A percentile compares a stretch with the other conserved stretches of the same genome.
phyloP scores from a whole-genome alignment of 2,888 invertebrate genomes.

The Drosophila greeni region DNA sequence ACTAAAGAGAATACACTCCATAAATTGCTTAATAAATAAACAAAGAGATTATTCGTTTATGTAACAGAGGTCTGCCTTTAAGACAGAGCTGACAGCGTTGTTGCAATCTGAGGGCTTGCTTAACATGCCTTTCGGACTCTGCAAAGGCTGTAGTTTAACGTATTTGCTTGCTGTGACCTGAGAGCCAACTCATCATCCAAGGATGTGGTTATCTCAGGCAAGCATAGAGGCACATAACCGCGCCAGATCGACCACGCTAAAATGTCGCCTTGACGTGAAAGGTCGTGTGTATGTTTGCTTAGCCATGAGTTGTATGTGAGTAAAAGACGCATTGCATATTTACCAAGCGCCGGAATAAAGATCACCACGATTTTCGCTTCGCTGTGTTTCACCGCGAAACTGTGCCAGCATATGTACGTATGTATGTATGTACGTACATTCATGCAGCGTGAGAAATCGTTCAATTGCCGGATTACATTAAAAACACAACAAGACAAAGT shows the following conservation, averaged over 20 bases:
- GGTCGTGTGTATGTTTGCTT: background rate
- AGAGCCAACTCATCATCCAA: background rate
- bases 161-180: background rate
- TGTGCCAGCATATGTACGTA: slow-evolving; percentile 12
- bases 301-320: background rate
- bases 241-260: background rate
- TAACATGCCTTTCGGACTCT: background rate
- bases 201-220: background rate
- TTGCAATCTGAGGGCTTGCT: slow-evolving; percentile 5
- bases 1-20: background rate
- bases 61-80: slow-evolving; percentile 7
- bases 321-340: slow-evolving; percentile 12
- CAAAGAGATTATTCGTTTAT: slow-evolving; percentile 10
- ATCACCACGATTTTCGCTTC: slow-evolving; percentile 4
- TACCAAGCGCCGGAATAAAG: slow-evolving; percentile 10
- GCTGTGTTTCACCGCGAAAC: slow-evolving; percentile 12
- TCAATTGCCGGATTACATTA: background rate
- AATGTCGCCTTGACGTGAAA: background rate
- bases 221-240: background rate
- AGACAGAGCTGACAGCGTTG: background rate
- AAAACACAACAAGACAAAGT: background rate
- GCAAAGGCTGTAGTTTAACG: background rate
- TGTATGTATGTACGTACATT: background rate
- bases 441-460: background rate
- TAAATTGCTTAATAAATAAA: slow-evolving; percentile 21